Conservation (phyloP, 2,888 invertebrate genomes). For the Cantharis rustica region DNA sequence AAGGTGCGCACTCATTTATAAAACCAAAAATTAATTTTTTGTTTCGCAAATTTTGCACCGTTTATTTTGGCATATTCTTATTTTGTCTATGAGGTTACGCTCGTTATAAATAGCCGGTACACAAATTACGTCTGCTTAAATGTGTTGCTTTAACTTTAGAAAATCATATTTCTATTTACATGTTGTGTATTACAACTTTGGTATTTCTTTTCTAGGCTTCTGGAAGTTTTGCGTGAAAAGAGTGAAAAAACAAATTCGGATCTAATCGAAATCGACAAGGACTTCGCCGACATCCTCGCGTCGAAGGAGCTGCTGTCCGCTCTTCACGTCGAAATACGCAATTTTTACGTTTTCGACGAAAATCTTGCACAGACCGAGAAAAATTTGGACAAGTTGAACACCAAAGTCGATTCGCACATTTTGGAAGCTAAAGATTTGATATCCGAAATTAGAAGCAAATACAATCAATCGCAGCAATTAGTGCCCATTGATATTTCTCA, state of each 20-base stretch:
- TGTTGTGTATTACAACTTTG: neutral
- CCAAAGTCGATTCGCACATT: constrained; percentile 63
- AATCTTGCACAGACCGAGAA: constrained; percentile 68
- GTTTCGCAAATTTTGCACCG: neutral
- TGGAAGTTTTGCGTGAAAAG: constrained; percentile 77
- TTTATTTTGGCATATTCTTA: constrained; percentile 27
- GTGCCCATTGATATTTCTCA: constrained; percentile 79
- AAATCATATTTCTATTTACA: neutral
- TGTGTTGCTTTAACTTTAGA: neutral
- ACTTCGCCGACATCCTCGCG: constrained; percentile 71
- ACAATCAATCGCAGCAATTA: constrained; percentile 65
- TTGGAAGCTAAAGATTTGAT: constrained; percentile 64
- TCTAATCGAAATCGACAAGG: constrained; percentile 75
- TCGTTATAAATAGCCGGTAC: constrained; percentile 21
- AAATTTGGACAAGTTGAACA: constrained; percentile 63
- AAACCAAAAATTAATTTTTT: neutral
- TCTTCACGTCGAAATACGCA: constrained; percentile 67
- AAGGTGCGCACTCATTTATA: constrained; percentile 6
- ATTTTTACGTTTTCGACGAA: constrained; percentile 78
- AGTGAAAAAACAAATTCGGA: constrained; percentile 75
- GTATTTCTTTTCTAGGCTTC: constrained; percentile 67
- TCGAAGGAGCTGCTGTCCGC: constrained; percentile 71
- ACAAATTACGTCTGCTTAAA: constrained; percentile 12
- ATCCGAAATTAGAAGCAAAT: constrained; percentile 64
- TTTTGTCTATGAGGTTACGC: constrained; percentile 19